A percentile compares a stretch with the other conserved stretches of the same genome.
Evolutionary conservation across 2,888 invertebrate species (phyloP).

Genomic region (Bimastos eiseni): DNA sequence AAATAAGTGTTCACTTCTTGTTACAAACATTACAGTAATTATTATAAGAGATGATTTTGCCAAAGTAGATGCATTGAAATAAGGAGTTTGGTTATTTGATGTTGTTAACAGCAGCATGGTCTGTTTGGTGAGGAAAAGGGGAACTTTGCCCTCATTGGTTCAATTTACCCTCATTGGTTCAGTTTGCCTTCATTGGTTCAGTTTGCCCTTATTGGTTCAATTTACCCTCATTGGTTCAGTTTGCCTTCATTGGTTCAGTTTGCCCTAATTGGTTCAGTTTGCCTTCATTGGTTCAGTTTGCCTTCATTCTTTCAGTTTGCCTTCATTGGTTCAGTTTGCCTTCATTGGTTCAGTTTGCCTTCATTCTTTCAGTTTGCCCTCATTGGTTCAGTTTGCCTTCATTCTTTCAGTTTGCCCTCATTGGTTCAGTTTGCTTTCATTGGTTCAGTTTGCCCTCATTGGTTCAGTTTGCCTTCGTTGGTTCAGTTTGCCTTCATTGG

Average conservation of each 20-base stretch:
- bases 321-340: too few relatives aligned
- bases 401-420: background rate
- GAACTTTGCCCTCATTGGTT: background rate
- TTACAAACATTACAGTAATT: background rate
- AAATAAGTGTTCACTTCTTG: background rate
- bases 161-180: background rate
- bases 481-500: too few relatives aligned
- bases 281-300: background rate
- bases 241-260: background rate
- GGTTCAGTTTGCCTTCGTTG: background rate
- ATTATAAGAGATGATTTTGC: background rate
- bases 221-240: background rate
- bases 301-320: too few relatives aligned
- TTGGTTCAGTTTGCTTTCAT: background rate
- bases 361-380: background rate
- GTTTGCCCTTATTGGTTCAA: background rate
- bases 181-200: background rate
- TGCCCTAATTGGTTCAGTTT: background rate
- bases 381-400: background rate
- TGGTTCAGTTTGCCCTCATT: background rate
- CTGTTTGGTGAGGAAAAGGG: background rate
- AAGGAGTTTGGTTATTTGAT: background rate
- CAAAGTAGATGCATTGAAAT: background rate
- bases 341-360: background rate
- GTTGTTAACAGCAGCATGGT: background rate